These are phyloP conservation scores for Oedothorax gibbosus DNA, from an alignment of 1,140 invertebrate genomes.

Conservation along the genomic window DNA sequence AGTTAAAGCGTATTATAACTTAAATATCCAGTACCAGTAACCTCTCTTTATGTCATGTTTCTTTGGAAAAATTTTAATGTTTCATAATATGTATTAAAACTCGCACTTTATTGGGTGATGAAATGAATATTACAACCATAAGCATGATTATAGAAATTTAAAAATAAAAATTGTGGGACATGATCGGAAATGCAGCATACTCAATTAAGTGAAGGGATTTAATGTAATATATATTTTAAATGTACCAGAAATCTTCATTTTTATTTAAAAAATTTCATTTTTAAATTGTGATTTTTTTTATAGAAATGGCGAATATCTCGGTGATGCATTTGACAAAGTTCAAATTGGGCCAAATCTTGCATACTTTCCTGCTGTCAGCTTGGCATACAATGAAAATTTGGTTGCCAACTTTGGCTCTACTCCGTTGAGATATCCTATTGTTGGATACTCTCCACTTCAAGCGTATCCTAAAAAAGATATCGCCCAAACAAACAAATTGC, in stretches of 20 bases:
- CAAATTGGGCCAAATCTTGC: constrained; percentile 78
- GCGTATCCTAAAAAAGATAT: constrained; percentile 68
- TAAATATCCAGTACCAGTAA: no score
- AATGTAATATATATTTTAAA: no score
- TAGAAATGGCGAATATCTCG: constrained; percentile 81
- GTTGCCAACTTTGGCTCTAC: constrained; percentile 84
- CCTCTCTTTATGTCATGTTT: neutral
- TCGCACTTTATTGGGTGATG: no score
- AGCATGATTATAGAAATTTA: no score
- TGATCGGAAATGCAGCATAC: no score
- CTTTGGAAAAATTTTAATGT: neutral
- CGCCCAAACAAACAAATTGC: constrained; percentile 72
- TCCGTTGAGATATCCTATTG: constrained; percentile 79
- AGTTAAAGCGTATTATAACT: neutral
- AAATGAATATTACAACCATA: no score
- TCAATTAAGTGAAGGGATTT: no score
- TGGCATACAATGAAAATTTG: constrained; percentile 80
- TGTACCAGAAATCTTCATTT: neutral
- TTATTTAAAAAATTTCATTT: constrained; percentile 3
- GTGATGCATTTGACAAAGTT: constrained; percentile 80
- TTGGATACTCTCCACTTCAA: constrained; percentile 78
- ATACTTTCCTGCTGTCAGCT: constrained; percentile 82
- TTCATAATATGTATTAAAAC: neutral
- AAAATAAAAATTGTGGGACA: no score
- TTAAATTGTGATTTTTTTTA: constrained; percentile 45